Base-by-base conservation (phyloP, 2,797 vertebrate genomes). In the Stomatorhinus walkeri region DNA sequence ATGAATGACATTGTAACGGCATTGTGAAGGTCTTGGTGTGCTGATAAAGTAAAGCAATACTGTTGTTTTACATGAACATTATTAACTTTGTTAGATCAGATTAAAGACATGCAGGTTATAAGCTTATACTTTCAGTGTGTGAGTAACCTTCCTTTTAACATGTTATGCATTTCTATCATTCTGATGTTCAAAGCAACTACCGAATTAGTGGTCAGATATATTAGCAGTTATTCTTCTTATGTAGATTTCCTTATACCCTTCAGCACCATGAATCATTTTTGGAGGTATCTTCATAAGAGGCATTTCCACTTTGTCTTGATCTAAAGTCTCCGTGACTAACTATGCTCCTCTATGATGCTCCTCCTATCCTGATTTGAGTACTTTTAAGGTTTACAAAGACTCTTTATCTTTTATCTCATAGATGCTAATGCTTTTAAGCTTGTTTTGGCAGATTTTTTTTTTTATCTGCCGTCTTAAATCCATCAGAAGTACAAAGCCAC, bases 341-440 rank as follows among this genome's bases (percentile, higher is more conserved):
- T 79, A 6, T 76, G 14, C 32, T 40, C 9, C 40, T 43, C 8
- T 43, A 43, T n/a, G 14, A 43, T n/a, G 16, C 4, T 43, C 36
- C 36, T 79, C 19, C 32, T 40, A 40, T 79, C 72, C 36, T 5
- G 72, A 40, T 79, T 79, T 46, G 72, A 46, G 72, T 46, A 79
- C 72, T 79, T 79, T 79, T 79, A 40, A 79, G 72, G 40, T 36
- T 7, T 43, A 79, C 72, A 79, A n/a, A 79, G 72, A 79, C 19
- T 46, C 46, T 79, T 16, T 46, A 19, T 40, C 72, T 79, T 79
- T 43, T 79, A 46, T 79, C 72, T 79, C 72, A 79, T 46, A 46
- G 46, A 79, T 46, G 16, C 72, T 79, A 79, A 79, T 79, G 72
- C 72, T 79, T 79, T 79, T 79, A n/a, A 40, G 72, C 72, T 79